Evolutionary conservation across 2,888 invertebrate species (phyloP).

Genomic region (Nemotelus nigrinus): DNA sequence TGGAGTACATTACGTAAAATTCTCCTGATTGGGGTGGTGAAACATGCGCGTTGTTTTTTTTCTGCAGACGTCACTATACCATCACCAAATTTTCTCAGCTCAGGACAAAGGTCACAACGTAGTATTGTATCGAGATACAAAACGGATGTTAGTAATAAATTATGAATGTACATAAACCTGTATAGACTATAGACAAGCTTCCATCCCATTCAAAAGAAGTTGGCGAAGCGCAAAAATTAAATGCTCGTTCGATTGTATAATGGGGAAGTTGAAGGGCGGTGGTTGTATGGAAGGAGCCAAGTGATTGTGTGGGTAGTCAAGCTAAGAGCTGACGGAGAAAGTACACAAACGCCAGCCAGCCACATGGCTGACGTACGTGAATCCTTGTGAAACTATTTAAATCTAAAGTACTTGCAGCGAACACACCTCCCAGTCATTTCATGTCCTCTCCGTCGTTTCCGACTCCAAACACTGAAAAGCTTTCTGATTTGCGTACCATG

Average conservation of each 20-base stretch:
- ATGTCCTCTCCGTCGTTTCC: not conserved
- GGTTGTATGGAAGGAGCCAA: no score
- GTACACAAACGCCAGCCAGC: no score
- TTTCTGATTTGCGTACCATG: constrained; percentile 16
- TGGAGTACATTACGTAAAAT: constrained; percentile 14
- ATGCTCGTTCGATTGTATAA: no score
- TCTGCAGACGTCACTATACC: constrained; percentile 7
- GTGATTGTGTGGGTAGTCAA: no score
- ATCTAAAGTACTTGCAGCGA: constrained; percentile 26
- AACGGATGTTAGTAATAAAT: no score
- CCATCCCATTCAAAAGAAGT: not conserved
- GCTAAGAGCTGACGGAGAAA: no score
- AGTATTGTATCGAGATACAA: constrained; percentile 3
- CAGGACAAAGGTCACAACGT: constrained; percentile 30
- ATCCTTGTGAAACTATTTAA: constrained; percentile 12
- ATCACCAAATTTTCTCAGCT: constrained; percentile 13
- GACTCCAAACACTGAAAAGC: not conserved
- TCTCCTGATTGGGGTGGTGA: not conserved
- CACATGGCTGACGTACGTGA: constrained; percentile 4
- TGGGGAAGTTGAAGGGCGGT: no score
- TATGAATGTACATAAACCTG: no score
- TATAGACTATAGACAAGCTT: no score
- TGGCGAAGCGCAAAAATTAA: not conserved
- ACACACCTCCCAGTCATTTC: constrained; percentile 29
- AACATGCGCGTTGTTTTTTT: constrained; percentile 15